Evolutionary conservation across 2,113 vertebrate genomes (phyloP), one percentile per base, ranked within the genome.

Genomic region (Myxocyprinus asiaticus): DNA sequence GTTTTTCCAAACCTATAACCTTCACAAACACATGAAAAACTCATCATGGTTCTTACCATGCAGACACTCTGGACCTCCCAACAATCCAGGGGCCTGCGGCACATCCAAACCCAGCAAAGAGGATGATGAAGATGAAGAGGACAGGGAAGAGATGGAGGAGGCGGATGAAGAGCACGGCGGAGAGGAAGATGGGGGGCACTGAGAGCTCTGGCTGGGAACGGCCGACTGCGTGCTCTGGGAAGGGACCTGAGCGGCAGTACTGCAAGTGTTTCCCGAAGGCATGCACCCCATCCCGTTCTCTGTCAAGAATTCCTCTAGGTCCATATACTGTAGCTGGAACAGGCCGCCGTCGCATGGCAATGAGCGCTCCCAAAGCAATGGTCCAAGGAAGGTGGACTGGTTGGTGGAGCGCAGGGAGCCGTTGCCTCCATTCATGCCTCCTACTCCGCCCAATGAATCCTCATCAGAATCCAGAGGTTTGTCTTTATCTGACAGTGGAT

Each of bases 251-350:
- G 92, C 91, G 6, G 87, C 90, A 79, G 90, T 62, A 42, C 91
- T 90, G 83, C 90, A 90, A 47, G 88, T 84, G 73, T 91, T 91
- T 0, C 87, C 90, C 65, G 85, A 81, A 63, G 92, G 92, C 90
- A 93, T 92, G 65, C 84, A 85, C 44, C 92, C 93, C 92, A 93
- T 93, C 68, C 92, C 92, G 4, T 94, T 94, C 85, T 94, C 93
- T 0, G 92, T 93, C 83, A 94, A 83, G 78, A 94, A 94, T 79
- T 94, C 93, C 87, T 94, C 93, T 89, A 94, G 82, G 87, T 94
- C 93, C 93, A 94, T 94, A 88, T 93, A 94, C 89, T 94, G 93
- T 55, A 93, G 87, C 89, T 94, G 93, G 88, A 94, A 94, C 64
- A 93, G 86, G 67, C 92, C 92, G 0, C 91, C 90, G 1, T 94